Evolutionary conservation across 2,113 vertebrate genomes (phyloP).

Genomic region (Psittacula cyanocephala): DNA sequence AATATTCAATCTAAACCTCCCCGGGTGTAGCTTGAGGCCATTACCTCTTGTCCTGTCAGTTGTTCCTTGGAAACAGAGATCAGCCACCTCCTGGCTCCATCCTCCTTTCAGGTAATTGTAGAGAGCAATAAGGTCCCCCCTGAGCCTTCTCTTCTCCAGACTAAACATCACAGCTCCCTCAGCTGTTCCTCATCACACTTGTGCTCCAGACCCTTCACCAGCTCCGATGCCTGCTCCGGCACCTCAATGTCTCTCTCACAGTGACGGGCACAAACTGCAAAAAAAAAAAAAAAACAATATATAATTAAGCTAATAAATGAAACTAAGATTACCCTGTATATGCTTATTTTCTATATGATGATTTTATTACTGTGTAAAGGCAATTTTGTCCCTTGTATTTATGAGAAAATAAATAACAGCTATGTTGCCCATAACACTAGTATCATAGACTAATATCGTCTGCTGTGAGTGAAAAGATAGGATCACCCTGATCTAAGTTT

Average conservation of each 20-base stretch:
- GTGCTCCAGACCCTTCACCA: background rate
- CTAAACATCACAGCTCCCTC: background rate
- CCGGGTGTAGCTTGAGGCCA: background rate
- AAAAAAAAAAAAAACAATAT: background rate
- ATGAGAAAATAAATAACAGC: background rate
- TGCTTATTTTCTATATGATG: background rate
- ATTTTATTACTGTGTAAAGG: background rate
- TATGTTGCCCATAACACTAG: background rate
- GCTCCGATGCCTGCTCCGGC: background rate
- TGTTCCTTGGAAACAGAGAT: background rate
- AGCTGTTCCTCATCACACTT: background rate
- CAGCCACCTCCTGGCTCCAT: background rate
- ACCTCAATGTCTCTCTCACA: background rate
- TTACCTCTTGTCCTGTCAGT: background rate
- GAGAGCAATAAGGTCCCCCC: background rate
- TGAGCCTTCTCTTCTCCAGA: background rate
- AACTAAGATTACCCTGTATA: background rate
- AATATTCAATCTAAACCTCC: background rate
- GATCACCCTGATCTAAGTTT: background rate
- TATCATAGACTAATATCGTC: background rate
- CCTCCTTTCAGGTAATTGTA: background rate
- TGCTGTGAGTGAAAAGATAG: background rate
- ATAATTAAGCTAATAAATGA: background rate
- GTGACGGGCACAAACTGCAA: background rate
- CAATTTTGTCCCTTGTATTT: background rate